Evolutionary conservation across 1,140 invertebrate genomes (phyloP).

Genomic region (Drosophila oshimai): DNA sequence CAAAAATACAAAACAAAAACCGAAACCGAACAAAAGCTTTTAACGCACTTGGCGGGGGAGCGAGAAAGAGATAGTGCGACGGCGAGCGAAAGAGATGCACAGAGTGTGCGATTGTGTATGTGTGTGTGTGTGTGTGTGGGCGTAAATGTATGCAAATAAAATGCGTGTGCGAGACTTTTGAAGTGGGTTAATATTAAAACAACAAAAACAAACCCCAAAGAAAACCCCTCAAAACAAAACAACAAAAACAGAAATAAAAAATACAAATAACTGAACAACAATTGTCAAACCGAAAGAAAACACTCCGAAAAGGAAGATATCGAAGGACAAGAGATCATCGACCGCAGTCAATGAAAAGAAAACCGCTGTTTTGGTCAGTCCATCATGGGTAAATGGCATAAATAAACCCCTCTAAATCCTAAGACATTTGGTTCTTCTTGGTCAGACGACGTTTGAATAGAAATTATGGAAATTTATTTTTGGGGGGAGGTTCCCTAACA

Average conservation of each 20-base stretch:
- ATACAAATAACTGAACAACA: constrained; percentile 9
- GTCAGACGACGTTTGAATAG: constrained; percentile 1
- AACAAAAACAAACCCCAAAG: constrained; percentile 38
- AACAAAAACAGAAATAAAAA: neutral
- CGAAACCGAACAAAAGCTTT: constrained; percentile 62
- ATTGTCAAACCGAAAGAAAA: constrained; percentile 35
- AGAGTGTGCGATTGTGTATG: neutral
- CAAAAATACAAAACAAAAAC: constrained; percentile 44
- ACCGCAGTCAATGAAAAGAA: constrained; percentile 17
- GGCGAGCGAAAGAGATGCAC: constrained; percentile 5
- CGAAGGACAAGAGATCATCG: constrained; percentile 58
- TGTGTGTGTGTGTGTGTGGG: constrained; percentile 7
- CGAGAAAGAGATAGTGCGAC: neutral
- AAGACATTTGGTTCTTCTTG: neutral
- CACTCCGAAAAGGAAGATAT: constrained; percentile 61
- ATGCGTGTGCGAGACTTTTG: constrained; percentile 71
- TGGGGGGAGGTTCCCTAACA: neutral
- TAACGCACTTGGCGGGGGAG: constrained; percentile 46
- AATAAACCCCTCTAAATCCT: constrained; percentile 12
- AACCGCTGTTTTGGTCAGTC: constrained; percentile 12
- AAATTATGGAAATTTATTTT: constrained; percentile 37
- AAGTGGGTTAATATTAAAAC: constrained; percentile 80
- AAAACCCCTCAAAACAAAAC: constrained; percentile 6
- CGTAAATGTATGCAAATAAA: constrained; percentile 77
- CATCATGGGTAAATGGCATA: constrained; percentile 19